These are phyloP conservation scores for Coregonus ussuriensis DNA, from an alignment of 2,797 vertebrate genomes.

Conservation along the genomic window DNA sequence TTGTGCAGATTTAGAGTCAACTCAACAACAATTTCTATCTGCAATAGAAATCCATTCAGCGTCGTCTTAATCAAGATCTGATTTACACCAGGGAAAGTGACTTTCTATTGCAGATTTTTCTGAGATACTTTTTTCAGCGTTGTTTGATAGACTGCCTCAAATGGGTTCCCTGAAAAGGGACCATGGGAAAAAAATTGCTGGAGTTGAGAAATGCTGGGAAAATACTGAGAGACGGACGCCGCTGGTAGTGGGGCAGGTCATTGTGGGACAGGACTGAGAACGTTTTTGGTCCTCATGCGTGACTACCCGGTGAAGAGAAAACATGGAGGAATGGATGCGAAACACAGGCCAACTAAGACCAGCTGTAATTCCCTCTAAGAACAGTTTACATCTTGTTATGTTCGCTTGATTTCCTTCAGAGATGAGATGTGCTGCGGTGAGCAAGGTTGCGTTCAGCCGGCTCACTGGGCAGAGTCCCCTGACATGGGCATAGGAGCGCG, in stretches of 20 bases:
- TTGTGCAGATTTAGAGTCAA: conserved; percentile 27
- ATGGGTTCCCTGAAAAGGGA: conserved; percentile 62
- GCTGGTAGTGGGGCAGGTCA: conserved; percentile 50
- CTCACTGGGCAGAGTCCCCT: conserved; percentile 49
- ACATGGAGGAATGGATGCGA: conserved; percentile 29
- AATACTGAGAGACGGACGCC: conserved; percentile 31
- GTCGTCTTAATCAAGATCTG: conserved; percentile 19
- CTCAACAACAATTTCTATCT: neutral
- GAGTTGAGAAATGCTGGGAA: conserved; percentile 66
- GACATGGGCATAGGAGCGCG: conserved; percentile 50
- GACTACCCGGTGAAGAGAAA: conserved; percentile 14
- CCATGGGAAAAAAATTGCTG: conserved; percentile 71
- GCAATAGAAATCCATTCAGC: neutral
- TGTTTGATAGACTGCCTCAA: conserved; percentile 62
- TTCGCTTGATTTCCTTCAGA: conserved; percentile 45
- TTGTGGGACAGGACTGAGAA: conserved; percentile 57
- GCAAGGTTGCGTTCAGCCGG: conserved; percentile 18
- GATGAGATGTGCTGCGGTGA: conserved; percentile 43
- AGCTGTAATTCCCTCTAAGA: conserved; percentile 19
- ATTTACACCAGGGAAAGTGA: conserved; percentile 37
- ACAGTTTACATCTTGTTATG: conserved; percentile 28
- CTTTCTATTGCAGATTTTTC: conserved; percentile 27
- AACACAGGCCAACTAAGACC: conserved; percentile 41
- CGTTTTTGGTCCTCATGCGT: conserved; percentile 38
- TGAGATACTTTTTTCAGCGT: conserved; percentile 41